Base-by-base conservation (phyloP, 1,140 invertebrate genomes). In the Aphidius gifuensis region DNA sequence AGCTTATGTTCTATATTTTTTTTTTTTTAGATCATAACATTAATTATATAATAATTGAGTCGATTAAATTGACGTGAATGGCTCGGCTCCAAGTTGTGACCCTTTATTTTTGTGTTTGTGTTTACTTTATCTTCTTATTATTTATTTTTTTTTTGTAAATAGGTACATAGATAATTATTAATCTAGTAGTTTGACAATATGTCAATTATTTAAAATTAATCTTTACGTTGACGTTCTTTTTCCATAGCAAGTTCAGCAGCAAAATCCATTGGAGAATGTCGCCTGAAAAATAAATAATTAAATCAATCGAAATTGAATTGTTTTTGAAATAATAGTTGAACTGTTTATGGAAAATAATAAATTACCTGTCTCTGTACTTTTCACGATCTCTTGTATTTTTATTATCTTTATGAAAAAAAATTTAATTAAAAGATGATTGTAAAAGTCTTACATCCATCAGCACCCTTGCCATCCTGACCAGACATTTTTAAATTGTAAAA, bases 161-260 rank as follows among this genome's bases (percentile, higher is more conserved):
- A 71, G 63, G 67, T 67, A 67, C 62, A 68, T 69, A 61, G 16
- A 45, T 32, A 42, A 46, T 49, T 50, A n/a, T 71, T 70, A 64
- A 66, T 62, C 54, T 23, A 48, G 45, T 43, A 53, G 11, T 64
- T 46, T 51, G 38, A 54, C 55, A 43, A 45, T 40, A 8, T 48
- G 9, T 46, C 38, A 7, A 5, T 4, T 8, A 40, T 51, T 32
- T 64, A 55, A n/a, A 58, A 66, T 73, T 60, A 75, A 62, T 71
- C 73, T 65, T 73, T 73, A 74, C 79, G 72, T 77, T 82, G 79
- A 71, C 80, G 75, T 64, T 81, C 75, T 64, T 68, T 69, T 69
- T 82, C 76, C 58, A 78, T 69, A 60, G 74, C 71, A 55, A 83
- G 67, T 68, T 82, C 81, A 42, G 76, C 72, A 1, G 80, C 74